phyloP scores from a whole-genome alignment of 2,113 vertebrate genomes.

The Protobothrops mucrosquamatus region DNA sequence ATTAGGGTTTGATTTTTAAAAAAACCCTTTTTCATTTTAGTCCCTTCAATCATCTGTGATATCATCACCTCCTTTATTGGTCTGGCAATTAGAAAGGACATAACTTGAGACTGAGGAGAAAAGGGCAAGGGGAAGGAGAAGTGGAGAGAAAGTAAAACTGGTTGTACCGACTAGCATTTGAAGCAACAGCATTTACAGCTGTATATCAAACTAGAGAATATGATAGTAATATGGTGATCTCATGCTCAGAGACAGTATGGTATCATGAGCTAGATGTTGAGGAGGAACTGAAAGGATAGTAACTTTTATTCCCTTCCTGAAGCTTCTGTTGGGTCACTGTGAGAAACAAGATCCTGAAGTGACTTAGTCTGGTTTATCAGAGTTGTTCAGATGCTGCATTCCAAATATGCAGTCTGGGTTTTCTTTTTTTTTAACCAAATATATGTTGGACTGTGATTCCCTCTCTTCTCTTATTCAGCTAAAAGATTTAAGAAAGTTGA shows the following conservation, averaged over 20 bases:
- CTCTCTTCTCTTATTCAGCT: too few relatives aligned
- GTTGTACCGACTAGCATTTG: background rate
- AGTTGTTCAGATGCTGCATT: background rate
- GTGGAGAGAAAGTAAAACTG: background rate
- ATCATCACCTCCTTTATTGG: background rate
- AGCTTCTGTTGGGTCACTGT: background rate
- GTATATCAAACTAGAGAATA: background rate
- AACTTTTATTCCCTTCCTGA: background rate
- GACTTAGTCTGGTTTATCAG: background rate
- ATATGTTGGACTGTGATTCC: background rate
- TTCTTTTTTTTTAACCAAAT: background rate
- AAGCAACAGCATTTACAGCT: background rate
- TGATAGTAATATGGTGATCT: background rate
- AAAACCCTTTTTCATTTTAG: background rate
- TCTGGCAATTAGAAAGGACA: background rate
- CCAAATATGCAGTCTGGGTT: background rate
- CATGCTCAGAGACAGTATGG: background rate
- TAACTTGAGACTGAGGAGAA: background rate
- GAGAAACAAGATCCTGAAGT: background rate
- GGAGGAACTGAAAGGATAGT: background rate
- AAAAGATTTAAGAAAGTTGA: background rate
- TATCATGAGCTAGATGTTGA: background rate
- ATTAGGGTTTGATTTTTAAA: background rate
- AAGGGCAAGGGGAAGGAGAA: background rate
- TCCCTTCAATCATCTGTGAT: background rate